A percentile compares a stretch with the other conserved stretches of the same genome.
Evolutionary conservation across 2,113 vertebrate species (phyloP).

Genomic region (Pteronura brasiliensis): DNA sequence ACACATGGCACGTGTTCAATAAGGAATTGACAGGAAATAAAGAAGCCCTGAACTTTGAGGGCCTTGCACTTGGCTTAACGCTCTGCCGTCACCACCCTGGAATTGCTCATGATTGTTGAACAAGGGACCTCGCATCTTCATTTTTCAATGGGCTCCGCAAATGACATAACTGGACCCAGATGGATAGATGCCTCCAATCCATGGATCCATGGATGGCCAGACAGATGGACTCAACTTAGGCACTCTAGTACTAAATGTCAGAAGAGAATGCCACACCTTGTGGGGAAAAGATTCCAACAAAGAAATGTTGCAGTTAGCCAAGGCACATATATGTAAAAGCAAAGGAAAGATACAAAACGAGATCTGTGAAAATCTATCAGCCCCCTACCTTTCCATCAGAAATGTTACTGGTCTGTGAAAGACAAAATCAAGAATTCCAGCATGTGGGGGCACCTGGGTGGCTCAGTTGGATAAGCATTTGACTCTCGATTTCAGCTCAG

Average conservation of each 20-base stretch:
- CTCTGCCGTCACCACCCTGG: background rate
- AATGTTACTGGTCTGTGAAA: background rate
- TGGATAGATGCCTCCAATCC: background rate
- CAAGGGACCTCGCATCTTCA: background rate
- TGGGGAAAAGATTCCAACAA: background rate
- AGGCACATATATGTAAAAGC: background rate
- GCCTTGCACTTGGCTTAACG: background rate
- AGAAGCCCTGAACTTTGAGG: background rate
- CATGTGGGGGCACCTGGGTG: background rate
- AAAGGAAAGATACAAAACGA: background rate
- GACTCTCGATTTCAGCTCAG: background rate
- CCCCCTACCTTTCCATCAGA: background rate
- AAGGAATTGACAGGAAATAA: background rate
- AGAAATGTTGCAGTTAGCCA: background rate
- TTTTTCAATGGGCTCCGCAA: background rate
- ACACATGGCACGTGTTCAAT: rapidly evolving
- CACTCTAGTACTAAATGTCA: background rate
- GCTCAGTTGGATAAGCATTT: background rate
- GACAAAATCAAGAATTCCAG: background rate
- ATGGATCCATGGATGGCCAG: background rate
- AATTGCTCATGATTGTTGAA: background rate
- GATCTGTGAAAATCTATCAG: background rate
- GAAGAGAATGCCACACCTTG: background rate
- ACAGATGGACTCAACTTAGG: background rate
- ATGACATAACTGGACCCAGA: background rate